Conservation (phyloP, 2,113 vertebrate genomes). For the Chrysochloris asiatica region DNA sequence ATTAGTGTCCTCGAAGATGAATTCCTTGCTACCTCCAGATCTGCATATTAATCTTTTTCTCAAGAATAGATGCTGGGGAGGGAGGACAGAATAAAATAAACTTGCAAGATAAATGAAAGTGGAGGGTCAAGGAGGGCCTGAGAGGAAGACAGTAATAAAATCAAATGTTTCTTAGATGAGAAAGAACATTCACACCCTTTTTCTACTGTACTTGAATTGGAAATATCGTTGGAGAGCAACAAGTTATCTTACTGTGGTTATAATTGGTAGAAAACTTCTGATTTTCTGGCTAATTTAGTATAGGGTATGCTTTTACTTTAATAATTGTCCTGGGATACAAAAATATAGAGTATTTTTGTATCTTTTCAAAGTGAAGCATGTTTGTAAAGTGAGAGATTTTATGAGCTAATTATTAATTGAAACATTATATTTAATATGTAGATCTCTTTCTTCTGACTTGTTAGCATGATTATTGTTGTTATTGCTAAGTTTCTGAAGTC, state of each 20-base stretch:
- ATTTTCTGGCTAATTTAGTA: background rate
- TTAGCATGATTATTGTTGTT: background rate
- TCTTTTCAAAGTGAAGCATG: background rate
- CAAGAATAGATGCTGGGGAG: background rate
- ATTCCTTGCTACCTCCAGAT: constrained; percentile 5
- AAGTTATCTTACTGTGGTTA: background rate
- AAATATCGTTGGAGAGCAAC: constrained; percentile 23
- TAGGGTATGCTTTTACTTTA: background rate
- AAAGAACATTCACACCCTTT: background rate
- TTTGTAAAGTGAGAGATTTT: background rate
- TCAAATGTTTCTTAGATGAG: background rate
- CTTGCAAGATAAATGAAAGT: background rate
- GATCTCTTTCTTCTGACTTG: background rate
- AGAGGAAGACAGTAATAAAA: background rate
- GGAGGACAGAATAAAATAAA: background rate
- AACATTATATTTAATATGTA: background rate
- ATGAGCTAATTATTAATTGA: background rate
- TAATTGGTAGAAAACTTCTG: background rate
- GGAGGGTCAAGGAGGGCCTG: background rate
- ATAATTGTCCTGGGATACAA: background rate
- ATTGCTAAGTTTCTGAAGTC: too few species aligned
- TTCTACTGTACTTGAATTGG: background rate
- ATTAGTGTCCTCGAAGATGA: constrained; percentile 26
- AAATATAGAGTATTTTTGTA: background rate
- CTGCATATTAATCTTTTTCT: background rate